These are phyloP conservation scores for Drosophila sechellia DNA, from an alignment of 1,140 invertebrate genomes.

Conservation along the genomic window DNA sequence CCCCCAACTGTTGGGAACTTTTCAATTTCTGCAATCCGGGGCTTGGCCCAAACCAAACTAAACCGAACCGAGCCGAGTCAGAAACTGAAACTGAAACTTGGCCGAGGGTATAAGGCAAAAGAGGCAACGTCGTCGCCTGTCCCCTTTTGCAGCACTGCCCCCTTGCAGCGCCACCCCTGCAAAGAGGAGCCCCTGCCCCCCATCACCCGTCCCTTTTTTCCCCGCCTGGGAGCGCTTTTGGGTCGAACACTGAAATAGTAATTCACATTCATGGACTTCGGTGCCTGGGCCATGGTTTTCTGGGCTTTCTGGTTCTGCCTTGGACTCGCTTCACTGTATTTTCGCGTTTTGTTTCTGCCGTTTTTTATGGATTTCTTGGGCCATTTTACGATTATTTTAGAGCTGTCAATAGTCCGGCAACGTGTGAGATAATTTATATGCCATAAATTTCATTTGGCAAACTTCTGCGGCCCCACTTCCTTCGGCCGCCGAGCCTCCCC, in stretches of 20 bases:
- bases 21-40: conserved; percentile 66
- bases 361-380: conserved; percentile 81
- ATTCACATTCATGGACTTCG: conserved; percentile 76
- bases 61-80: not conserved
- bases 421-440: conserved; percentile 83
- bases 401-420: conserved; percentile 81
- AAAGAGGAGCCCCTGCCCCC: not conserved
- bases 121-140: conserved; percentile 66
- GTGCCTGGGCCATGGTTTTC: conserved; percentile 44
- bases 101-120: conserved; percentile 56
- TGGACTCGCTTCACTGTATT: conserved; percentile 6
- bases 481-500: not conserved
- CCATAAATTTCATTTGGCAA: conserved; percentile 80
- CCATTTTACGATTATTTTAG: conserved; percentile 81
- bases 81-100: conserved; percentile 21
- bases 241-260: conserved; percentile 75
- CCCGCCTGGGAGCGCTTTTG: conserved; percentile 44
- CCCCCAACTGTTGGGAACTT: conserved; percentile 80
- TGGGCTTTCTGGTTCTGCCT: conserved; percentile 43
- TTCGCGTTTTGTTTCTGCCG: conserved; percentile 48
- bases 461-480: conserved; percentile 31
- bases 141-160: conserved; percentile 1
- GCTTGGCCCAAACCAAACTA: conserved; percentile 25
- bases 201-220: not conserved
- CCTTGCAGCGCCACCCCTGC: conserved; percentile 1